A percentile compares a stretch with the other conserved stretches of the same genome.
Conservation (phyloP, 1,140 invertebrate species). For the Eciton burchellii region DNA sequence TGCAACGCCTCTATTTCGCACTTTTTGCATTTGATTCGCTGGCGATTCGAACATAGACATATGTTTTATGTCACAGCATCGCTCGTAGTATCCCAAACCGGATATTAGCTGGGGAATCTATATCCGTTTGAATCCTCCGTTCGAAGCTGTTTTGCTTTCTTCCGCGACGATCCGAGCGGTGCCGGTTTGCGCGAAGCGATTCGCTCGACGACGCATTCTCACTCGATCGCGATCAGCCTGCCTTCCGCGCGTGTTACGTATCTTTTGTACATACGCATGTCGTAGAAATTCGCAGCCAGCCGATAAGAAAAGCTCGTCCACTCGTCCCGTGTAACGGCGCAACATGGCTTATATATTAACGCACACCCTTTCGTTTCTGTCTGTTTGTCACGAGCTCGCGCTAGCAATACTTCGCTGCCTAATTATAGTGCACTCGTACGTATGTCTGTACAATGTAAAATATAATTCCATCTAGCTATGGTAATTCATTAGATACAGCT, state of each 20-base stretch:
- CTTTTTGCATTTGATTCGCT: too few species aligned
- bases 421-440: slow-evolving; percentile 74
- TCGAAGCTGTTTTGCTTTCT: not conserved
- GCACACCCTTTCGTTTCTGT: slow-evolving; percentile 11
- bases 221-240: slow-evolving; percentile 16
- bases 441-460: slow-evolving; percentile 82
- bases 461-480: slow-evolving; percentile 82
- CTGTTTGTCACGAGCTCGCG: not conserved
- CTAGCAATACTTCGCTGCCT: slow-evolving; percentile 73
- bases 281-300: slow-evolving; percentile 54
- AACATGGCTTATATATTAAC: slow-evolving; percentile 7
- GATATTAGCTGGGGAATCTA: too few species aligned
- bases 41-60: too few species aligned
- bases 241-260: slow-evolving; percentile 20
- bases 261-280: slow-evolving; percentile 51
- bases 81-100: too few species aligned
- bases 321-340: slow-evolving; percentile 12
- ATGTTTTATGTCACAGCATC: too few species aligned
- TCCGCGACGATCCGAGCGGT: not conserved
- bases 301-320: slow-evolving; percentile 66
- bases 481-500: slow-evolving; percentile 75
- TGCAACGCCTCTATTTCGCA: too few species aligned
- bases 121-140: not conserved
- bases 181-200: slow-evolving; percentile 49
- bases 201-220: not conserved